Base-by-base conservation (phyloP, 2,797 vertebrate species). In the Hephaestus fuliginosus region DNA sequence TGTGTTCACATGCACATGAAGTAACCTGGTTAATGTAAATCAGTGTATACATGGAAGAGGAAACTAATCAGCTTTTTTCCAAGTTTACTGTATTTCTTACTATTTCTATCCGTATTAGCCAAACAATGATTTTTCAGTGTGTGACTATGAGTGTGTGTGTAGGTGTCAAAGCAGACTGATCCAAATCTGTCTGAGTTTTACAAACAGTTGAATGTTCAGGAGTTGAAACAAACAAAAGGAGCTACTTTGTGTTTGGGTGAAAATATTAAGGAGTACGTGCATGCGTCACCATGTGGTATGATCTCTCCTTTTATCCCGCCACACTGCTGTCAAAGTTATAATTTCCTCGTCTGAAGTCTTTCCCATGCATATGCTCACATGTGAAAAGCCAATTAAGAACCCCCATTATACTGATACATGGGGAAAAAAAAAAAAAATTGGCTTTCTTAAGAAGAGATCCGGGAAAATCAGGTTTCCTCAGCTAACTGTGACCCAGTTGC, bases 341-440 rank as follows among this genome's bases (percentile, higher is more conserved):
- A 65, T 64, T 48, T 63, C 56, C 17, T 4, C 39, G 7, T 71
- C 14, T 65, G 33, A 67, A 43, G 10, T 48, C 9, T 66, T 64
- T 65, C 20, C 20, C 30, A 12, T 22, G 5, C 70, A 51, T 18
- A 55, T 17, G 10, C 48, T n/a, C 22, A 41, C 44, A 46, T 46
- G 28, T 41, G 10, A 48, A 56, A 49, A 25, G 46, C 25, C 18
- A 53, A 62, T 62, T 53, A 68, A 2, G n/a, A 70, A 60, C 64
- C 15, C 17, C 3, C 13, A 55, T 79, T 61, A 61, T 60, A 49
- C 25, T 0, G 14, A 44, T 49, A 53, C 25, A 20, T 51, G 18
- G n/a, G 33, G 43, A 67, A 62, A 25, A 25, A 25, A 74, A 58
- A n/a, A 52, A 70, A 53, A 30, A 58, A 41, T 3, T 28, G 14